A percentile compares a stretch with the other conserved stretches of the same genome.
These are phyloP conservation scores for Urocyon cinereoargenteus DNA, from an alignment of 2,797 vertebrate genomes.

Conservation along the genomic window DNA sequence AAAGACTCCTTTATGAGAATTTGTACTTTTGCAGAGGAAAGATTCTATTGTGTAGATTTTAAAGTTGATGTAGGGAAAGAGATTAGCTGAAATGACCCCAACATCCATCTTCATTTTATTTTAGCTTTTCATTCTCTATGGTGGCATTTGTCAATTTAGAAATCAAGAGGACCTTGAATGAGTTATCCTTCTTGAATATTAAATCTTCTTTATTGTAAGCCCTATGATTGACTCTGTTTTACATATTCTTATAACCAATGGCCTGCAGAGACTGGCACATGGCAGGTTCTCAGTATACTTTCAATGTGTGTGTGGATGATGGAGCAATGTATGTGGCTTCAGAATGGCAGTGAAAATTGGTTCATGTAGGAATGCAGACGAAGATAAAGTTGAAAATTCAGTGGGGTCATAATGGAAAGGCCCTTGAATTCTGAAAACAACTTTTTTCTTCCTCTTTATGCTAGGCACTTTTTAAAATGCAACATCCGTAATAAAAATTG, in stretches of 20 bases:
- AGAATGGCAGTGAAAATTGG: not conserved
- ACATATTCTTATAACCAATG: not conserved
- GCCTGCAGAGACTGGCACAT: not conserved
- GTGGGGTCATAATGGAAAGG: not conserved
- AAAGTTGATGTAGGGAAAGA: not conserved
- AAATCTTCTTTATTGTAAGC: not conserved
- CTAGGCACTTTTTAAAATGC: not conserved
- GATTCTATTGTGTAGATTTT: not conserved
- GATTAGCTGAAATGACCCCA: not conserved
- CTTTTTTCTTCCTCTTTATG: not conserved
- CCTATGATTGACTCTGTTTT: not conserved
- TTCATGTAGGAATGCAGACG: not conserved
- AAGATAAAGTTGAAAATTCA: constrained; percentile 24
- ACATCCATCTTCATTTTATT: not conserved
- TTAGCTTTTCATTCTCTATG: not conserved
- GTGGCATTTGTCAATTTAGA: not conserved
- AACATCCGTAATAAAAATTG: not conserved
- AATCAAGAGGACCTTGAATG: not conserved
- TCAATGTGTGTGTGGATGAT: not conserved
- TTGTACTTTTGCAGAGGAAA: not conserved
- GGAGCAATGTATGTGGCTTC: not conserved
- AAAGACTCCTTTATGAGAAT: not conserved
- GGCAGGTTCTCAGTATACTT: not conserved
- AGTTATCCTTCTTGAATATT: not conserved
- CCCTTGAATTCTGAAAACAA: not conserved